phyloP scores from a whole-genome alignment of 2,888 invertebrate species.

The Cantharis flavilabris region DNA sequence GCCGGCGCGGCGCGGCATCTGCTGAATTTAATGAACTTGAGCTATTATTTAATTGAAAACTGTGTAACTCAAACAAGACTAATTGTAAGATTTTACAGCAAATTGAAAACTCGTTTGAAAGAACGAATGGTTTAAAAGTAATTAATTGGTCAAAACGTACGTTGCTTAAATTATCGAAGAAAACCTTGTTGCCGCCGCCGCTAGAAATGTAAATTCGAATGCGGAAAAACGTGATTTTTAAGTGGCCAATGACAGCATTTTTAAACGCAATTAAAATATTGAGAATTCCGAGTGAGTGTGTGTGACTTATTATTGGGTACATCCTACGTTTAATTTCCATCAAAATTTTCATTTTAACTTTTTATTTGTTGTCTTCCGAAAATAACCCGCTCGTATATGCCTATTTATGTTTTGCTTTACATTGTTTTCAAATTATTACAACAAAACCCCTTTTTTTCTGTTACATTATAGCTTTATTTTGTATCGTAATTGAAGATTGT shows the following conservation, averaged over 20 bases:
- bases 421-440: background rate
- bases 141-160: background rate
- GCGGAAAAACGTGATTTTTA: background rate
- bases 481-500: conserved; percentile 11
- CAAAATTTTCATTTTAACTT: background rate
- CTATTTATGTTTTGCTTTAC: background rate
- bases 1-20: background rate
- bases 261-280: background rate
- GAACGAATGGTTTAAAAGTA: background rate
- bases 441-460: background rate
- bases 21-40: background rate
- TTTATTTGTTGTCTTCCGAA: background rate
- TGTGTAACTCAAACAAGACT: background rate
- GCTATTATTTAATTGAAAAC: background rate
- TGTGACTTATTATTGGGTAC: background rate
- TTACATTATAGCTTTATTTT: conserved; percentile 3
- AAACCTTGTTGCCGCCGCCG: background rate
- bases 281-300: background rate
- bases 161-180: background rate
- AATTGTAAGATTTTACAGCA: background rate
- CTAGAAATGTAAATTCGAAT: background rate
- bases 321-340: background rate
- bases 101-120: background rate
- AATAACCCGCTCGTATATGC: background rate
- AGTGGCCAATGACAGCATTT: background rate